Conservation (phyloP, 2,797 vertebrate genomes). For the Enteromius viviparus region DNA sequence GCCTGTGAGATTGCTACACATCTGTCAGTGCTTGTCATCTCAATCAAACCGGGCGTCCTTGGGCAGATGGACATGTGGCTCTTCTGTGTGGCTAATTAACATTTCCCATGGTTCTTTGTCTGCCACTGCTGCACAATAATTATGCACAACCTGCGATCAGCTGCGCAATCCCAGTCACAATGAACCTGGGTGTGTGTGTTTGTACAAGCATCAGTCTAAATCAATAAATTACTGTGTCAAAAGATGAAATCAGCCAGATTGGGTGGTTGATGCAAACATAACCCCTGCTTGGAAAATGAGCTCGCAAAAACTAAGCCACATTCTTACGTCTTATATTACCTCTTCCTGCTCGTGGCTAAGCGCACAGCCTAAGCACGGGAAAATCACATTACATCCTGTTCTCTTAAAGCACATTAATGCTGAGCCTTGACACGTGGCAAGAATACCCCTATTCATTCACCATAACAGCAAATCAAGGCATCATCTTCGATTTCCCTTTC, state of each 20-base stretch:
- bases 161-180: conserved; percentile 26
- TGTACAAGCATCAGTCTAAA: conserved; percentile 47
- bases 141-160: background rate
- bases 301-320: conserved; percentile 49
- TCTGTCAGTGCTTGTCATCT: conserved; percentile 59
- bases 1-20: conserved; percentile 54
- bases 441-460: conserved; percentile 60
- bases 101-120: conserved; percentile 37
- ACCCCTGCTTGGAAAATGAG: conserved; percentile 52
- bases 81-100: conserved; percentile 50
- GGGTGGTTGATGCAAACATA: conserved; percentile 53
- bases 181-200: conserved; percentile 25
- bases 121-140: conserved; percentile 25
- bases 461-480: conserved; percentile 53
- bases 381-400: conserved; percentile 65
- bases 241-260: conserved; percentile 45
- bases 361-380: conserved; percentile 55
- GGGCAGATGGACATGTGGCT: conserved; percentile 51
- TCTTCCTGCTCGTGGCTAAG: conserved; percentile 54
- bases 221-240: conserved; percentile 49
- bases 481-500: conserved; percentile 45
- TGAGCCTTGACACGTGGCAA: conserved; percentile 58
- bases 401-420: conserved; percentile 63
- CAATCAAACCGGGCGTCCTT: conserved; percentile 59
- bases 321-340: conserved; percentile 49